phyloP scores from a whole-genome alignment of 2,888 invertebrate species.

The Phragmatobia fuliginosa region DNA sequence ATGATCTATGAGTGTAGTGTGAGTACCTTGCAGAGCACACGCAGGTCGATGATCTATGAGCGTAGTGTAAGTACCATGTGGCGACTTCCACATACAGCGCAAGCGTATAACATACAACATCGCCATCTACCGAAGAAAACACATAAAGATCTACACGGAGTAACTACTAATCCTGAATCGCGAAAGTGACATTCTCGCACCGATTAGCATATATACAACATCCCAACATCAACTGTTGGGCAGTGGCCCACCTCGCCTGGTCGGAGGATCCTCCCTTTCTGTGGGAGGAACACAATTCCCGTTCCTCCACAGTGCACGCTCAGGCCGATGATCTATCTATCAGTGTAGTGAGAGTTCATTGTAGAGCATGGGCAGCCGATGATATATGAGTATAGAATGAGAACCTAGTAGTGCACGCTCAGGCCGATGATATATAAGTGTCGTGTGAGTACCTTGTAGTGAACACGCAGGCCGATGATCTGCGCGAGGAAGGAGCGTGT shows the following conservation, averaged over 20 bases:
- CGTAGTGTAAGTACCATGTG: slow-evolving; percentile 86
- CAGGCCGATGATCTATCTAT: slow-evolving; percentile 60
- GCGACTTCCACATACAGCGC: too few species aligned
- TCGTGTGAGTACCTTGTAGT: slow-evolving; percentile 92
- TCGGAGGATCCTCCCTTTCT: too few species aligned
- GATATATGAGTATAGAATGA: slow-evolving; percentile 89
- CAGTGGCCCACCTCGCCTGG: too few species aligned
- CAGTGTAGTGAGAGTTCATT: not conserved
- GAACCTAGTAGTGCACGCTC: slow-evolving; percentile 90
- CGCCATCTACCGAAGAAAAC: too few species aligned
- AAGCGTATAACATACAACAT: too few species aligned
- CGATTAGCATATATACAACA: too few species aligned
- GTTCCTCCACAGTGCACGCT: slow-evolving; percentile 94
- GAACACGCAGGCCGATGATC: slow-evolving; percentile 96
- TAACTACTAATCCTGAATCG: too few species aligned
- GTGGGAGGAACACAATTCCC: too few species aligned
- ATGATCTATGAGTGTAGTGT: slow-evolving; percentile 86
- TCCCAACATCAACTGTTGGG: too few species aligned
- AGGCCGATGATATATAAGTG: slow-evolving; percentile 90
- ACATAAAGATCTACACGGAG: too few species aligned
- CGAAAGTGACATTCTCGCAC: too few species aligned
- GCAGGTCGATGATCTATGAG: slow-evolving; percentile 93
- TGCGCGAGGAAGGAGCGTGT: slow-evolving; percentile 97
- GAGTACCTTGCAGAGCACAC: slow-evolving; percentile 89
- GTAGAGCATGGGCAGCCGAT: not conserved